Conservation (phyloP, 1,140 invertebrate genomes). For the Conus ventricosus region DNA sequence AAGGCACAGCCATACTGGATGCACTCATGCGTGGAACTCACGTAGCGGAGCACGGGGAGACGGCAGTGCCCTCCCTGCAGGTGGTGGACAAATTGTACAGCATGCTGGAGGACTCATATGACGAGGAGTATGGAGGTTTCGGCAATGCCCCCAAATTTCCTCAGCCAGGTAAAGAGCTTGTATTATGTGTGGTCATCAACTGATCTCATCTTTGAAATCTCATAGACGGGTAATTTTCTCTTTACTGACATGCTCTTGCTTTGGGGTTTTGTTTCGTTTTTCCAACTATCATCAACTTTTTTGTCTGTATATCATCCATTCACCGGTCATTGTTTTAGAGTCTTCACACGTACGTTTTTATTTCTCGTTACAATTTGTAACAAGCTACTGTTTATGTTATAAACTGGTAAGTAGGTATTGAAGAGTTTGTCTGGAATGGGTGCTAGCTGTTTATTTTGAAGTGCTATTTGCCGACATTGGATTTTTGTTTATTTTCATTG, state of each 20-base stretch:
- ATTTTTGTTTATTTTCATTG: no score
- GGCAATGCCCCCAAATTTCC: slow-evolving; percentile 93
- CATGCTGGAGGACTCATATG: slow-evolving; percentile 81
- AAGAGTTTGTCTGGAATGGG: no score
- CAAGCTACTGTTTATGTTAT: no score
- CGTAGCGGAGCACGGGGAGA: slow-evolving; percentile 57
- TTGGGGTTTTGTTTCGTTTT: background rate
- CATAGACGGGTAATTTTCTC: no score
- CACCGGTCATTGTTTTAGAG: no score
- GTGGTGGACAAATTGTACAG: slow-evolving; percentile 76
- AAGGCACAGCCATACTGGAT: slow-evolving; percentile 66
- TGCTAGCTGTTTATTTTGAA: no score
- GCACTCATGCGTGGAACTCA: slow-evolving; percentile 58
- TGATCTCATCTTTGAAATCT: background rate
- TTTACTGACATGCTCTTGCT: background rate
- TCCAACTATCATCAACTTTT: no score
- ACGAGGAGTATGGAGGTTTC: slow-evolving; percentile 86
- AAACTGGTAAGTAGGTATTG: no score
- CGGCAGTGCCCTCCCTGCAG: slow-evolving; percentile 57
- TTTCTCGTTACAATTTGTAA: no score
- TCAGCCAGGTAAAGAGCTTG: slow-evolving; percentile 80
- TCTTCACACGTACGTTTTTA: no score
- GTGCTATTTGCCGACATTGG: no score
- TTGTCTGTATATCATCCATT: no score
- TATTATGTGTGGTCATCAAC: background rate